A percentile compares a stretch with the other conserved stretches of the same genome.
Conservation (phyloP, 2,113 vertebrate species). For the Baryphthengus martii region DNA sequence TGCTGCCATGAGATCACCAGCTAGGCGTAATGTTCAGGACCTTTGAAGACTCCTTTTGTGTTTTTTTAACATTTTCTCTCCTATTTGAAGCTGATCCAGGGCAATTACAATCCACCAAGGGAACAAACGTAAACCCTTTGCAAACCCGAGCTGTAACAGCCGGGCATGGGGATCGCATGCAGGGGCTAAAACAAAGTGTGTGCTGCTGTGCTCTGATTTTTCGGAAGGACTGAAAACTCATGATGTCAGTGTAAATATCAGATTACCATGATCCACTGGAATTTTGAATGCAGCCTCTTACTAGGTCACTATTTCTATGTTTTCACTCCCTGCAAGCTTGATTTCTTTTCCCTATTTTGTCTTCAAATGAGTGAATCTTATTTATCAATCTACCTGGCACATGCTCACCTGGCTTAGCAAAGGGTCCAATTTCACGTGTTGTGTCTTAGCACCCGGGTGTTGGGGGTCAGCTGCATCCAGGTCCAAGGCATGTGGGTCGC, state of each 20-base stretch:
- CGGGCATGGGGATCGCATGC: background rate
- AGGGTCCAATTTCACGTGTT: background rate
- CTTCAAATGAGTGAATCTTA: background rate
- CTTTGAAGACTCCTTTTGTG: background rate
- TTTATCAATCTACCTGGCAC: background rate
- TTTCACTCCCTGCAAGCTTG: background rate
- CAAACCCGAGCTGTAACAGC: background rate
- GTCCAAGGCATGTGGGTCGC: background rate
- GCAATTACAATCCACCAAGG: background rate
- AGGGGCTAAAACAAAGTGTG: background rate
- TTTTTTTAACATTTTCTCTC: background rate
- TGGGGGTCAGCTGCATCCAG: background rate
- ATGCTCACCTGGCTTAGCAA: background rate
- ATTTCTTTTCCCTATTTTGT: background rate
- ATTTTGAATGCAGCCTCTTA: background rate
- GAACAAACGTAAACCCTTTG: background rate
- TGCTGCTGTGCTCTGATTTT: background rate
- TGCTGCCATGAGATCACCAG: constrained; percentile 30
- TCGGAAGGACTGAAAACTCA: background rate
- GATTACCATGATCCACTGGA: background rate
- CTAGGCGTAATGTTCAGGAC: background rate
- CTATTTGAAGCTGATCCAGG: background rate
- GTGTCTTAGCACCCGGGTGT: background rate
- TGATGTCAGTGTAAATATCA: background rate
- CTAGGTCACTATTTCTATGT: background rate